These are phyloP conservation scores for Andrena haemorrhoa DNA, from an alignment of 2,888 invertebrate species.

Conservation along the genomic window DNA sequence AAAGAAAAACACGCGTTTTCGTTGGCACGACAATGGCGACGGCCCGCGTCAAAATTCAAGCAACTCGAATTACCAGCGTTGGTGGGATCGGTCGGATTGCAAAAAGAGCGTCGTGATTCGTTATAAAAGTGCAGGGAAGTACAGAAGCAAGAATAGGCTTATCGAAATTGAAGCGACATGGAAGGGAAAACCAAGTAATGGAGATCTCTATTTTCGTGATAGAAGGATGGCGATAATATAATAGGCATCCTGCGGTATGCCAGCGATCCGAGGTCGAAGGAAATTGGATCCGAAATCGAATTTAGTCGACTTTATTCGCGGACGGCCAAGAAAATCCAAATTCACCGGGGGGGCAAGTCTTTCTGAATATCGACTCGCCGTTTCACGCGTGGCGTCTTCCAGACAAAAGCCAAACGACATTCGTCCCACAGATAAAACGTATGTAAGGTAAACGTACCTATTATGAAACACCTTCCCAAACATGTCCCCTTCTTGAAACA, in stretches of 20 bases:
- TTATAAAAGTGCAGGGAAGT: too few species aligned
- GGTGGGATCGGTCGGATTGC: neutral
- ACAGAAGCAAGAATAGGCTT: neutral
- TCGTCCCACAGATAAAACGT: neutral
- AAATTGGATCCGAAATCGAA: conserved; percentile 65
- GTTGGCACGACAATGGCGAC: conserved; percentile 2
- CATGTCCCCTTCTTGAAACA: too few species aligned
- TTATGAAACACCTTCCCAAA: too few species aligned
- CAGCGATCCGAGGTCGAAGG: conserved; percentile 59
- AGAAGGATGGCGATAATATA: conserved; percentile 53
- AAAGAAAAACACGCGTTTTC: neutral
- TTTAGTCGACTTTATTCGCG: conserved; percentile 65
- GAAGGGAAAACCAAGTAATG: conserved; percentile 62
- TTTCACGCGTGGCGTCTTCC: neutral
- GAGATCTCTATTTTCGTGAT: conserved; percentile 49
- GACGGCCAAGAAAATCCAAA: conserved; percentile 56
- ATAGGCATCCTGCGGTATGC: conserved; percentile 49
- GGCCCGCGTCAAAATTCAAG: neutral
- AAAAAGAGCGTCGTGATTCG: too few species aligned
- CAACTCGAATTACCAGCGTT: neutral
- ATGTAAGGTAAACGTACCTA: too few species aligned
- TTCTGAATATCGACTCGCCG: conserved; percentile 20
- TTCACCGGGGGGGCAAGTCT: conserved; percentile 22
- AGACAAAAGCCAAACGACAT: neutral
- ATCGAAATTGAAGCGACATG: conserved; percentile 54